These are phyloP conservation scores for Enteromius thamalakanensis DNA, from an alignment of 2,797 vertebrate genomes.

Conservation along the genomic window DNA sequence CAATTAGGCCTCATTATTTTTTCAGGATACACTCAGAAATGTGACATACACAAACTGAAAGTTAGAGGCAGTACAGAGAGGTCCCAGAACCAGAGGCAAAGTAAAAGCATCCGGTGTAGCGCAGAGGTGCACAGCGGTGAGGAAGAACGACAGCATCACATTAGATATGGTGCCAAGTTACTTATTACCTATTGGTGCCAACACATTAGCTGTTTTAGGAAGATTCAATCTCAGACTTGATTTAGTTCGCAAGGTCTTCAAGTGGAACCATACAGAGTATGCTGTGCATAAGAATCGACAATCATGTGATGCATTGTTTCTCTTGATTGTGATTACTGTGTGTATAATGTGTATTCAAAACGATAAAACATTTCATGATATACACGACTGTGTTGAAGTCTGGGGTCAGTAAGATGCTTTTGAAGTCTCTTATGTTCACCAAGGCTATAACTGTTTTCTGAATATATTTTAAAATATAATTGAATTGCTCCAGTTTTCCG, in stretches of 20 bases:
- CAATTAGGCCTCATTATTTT: slow-evolving; percentile 57
- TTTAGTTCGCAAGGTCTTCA: background rate
- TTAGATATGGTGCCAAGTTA: background rate
- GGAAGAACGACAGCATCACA: slow-evolving; percentile 2
- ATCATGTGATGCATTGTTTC: background rate
- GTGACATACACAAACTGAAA: slow-evolving; percentile 41
- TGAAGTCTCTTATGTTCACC: background rate
- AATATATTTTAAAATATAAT: background rate
- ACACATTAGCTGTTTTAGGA: background rate
- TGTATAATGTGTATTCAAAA: background rate
- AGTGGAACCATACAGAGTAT: background rate
- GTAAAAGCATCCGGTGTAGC: slow-evolving; percentile 39
- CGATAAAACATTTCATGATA: background rate
- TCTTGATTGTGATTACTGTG: background rate
- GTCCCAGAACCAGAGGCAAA: slow-evolving; percentile 25
- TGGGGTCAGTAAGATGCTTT: background rate
- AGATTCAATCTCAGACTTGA: background rate
- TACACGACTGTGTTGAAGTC: background rate
- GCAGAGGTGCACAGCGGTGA: slow-evolving; percentile 21
- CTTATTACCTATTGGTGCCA: no score
- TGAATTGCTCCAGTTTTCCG: background rate
- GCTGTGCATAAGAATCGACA: background rate
- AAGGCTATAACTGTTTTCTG: background rate
- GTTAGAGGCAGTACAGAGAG: slow-evolving; percentile 14
- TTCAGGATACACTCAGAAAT: slow-evolving; percentile 40